Evolutionary conservation across 2,113 vertebrate genomes (phyloP).

Genomic region (Carettochelys insculpta): DNA sequence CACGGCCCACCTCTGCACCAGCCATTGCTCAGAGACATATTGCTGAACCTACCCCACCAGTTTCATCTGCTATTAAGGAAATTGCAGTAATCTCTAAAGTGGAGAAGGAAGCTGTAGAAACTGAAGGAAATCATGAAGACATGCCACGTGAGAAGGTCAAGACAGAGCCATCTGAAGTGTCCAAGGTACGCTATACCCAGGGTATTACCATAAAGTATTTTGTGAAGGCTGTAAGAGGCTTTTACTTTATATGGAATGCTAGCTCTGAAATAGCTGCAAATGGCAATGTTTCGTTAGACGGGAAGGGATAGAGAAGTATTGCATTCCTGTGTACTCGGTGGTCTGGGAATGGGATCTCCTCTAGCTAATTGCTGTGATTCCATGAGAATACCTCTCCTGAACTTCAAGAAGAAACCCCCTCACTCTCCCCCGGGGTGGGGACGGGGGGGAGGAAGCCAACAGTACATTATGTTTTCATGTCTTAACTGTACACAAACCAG

Average conservation of each 20-base stretch:
- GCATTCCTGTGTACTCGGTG: rapidly evolving
- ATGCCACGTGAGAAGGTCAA: conserved; percentile 64
- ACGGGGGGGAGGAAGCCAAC: too few relatives aligned
- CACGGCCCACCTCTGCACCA: conserved; percentile 91
- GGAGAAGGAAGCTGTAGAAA: conserved; percentile 74
- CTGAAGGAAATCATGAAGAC: conserved; percentile 77
- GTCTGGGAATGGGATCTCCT: not conserved
- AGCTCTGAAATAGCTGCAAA: not conserved
- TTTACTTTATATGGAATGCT: not conserved
- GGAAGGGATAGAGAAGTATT: not conserved
- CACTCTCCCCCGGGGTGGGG: too few relatives aligned
- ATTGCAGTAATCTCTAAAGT: conserved; percentile 10
- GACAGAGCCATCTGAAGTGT: conserved; percentile 71
- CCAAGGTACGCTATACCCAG: conserved; percentile 79
- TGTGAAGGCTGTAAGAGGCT: not conserved
- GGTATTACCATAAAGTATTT: not conserved
- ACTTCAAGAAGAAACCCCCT: rapidly evolving
- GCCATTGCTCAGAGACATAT: conserved; percentile 86
- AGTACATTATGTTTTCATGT: not conserved
- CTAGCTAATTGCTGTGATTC: not conserved
- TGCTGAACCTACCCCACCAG: conserved; percentile 71
- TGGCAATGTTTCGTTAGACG: not conserved
- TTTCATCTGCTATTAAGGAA: conserved; percentile 45
- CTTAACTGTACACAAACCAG: not conserved
- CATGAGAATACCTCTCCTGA: not conserved